Evolutionary conservation across 2,888 invertebrate genomes (phyloP), one percentile per base, ranked within the genome.

Genomic region (Capitulum mitella): DNA sequence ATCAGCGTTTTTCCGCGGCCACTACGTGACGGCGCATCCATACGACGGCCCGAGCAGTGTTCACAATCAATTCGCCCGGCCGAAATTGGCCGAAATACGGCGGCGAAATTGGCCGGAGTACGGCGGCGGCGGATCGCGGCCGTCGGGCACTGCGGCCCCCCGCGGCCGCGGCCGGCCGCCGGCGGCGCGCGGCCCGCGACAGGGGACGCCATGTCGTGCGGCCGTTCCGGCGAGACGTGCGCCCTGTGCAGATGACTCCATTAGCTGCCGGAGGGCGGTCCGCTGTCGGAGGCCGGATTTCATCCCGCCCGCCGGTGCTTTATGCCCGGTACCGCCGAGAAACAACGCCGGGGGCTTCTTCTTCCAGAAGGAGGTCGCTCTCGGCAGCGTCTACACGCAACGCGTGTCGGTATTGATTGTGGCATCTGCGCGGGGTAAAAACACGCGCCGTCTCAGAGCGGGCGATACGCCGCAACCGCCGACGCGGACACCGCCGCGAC

Each of bases 21-120:
- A 0, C 34, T 37, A 70, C 70, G 70, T 70, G 70, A 22, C 70
- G 70, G 22, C 70, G 70, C 70, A 70, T 70, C 70, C 37, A 70
- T 70, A 70, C 70, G 70, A 40, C 37, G 40, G 10, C 8, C 40
- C 37, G 70, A 70, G 37, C 70, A 70, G 70, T 40, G 37, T 40
- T 70, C 70, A 70, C 70, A 70, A 70, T 70, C 70, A 70, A 70
- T 70, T 29, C 40, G 29, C 37, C 37, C 22, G 22, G 37, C 29
- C 70, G 26, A 70, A 70, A 70, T 70, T 37, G 40, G 70, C 70
- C 70, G 10, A 40, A 70, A 70, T 26, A 12, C 70, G 26, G 37
- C 1, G 29, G 40, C 40, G 70, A 40, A 70, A 70, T 70, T 37
- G 70, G 70, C 40, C 40, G 37, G 40, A 70, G 40, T 70, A 40